Percentiles rank a stretch among this genome's conserved stretches.
Evolutionary conservation across 1,140 invertebrate genomes (phyloP).

Genomic region (Atta texana): DNA sequence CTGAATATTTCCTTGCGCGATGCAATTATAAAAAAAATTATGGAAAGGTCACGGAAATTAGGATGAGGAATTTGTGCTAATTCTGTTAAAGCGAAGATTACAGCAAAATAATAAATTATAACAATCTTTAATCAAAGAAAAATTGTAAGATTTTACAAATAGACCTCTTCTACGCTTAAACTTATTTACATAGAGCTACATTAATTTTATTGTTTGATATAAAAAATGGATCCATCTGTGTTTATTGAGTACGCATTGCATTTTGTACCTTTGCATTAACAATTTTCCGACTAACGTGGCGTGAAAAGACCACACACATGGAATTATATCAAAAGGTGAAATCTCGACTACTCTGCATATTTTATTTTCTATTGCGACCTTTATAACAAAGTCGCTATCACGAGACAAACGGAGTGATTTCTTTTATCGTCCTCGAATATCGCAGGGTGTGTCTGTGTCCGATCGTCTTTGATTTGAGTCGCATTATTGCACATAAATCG

Average conservation of each 20-base stretch:
- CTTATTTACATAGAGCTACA: conserved; percentile 1
- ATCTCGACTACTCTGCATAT: conserved; percentile 34
- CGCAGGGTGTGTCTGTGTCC: conserved; percentile 1
- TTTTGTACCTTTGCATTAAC: not conserved
- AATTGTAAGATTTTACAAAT: too few species aligned
- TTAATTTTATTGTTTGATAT: not conserved
- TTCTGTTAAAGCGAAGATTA: too few species aligned
- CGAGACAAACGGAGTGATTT: not conserved
- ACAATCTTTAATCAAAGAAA: too few species aligned
- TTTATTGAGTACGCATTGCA: not conserved
- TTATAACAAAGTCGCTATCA: conserved; percentile 7
- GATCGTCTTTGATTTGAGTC: conserved; percentile 42
- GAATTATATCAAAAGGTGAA: conserved; percentile 41
- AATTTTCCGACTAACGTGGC: conserved; percentile 34
- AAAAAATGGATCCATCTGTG: not conserved
- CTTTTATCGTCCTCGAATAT: not conserved
- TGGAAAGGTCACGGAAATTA: too few species aligned
- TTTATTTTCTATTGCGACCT: conserved; percentile 6
- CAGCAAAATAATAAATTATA: too few species aligned
- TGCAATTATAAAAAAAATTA: not conserved
- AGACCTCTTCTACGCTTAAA: too few species aligned
- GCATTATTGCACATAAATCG: conserved; percentile 43
- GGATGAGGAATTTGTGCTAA: too few species aligned
- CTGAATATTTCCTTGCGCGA: not conserved
- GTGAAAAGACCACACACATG: conserved; percentile 16